phyloP scores from a whole-genome alignment of 2,888 invertebrate species.

The Lasioglossum villosulum region DNA sequence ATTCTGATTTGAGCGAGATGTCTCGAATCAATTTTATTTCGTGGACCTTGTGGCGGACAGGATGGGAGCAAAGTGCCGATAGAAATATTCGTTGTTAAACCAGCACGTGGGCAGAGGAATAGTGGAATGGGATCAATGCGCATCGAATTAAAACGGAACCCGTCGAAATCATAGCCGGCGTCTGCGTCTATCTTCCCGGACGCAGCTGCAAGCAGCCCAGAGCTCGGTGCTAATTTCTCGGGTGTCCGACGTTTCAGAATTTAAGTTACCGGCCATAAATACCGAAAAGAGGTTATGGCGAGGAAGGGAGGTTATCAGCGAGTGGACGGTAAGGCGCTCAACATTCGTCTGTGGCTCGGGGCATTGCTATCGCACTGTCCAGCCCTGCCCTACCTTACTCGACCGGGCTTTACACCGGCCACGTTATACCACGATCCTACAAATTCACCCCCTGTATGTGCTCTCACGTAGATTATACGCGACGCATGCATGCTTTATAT shows the following conservation, averaged over 20 bases:
- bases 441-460: conserved; percentile 54
- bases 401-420: conserved; percentile 60
- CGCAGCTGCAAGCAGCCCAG: conserved; percentile 17
- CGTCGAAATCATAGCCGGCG: conserved; percentile 4
- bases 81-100: conserved; percentile 9
- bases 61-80: neutral
- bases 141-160: conserved; percentile 16
- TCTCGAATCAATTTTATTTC: neutral
- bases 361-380: conserved; percentile 80
- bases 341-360: conserved; percentile 74
- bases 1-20: neutral
- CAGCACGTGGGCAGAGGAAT: neutral
- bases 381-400: conserved; percentile 73
- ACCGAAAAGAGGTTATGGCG: conserved; percentile 66
- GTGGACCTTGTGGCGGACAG: neutral
- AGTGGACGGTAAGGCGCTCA: conserved; percentile 74
- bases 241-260: conserved; percentile 70
- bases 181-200: conserved; percentile 34
- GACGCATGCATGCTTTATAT: conserved; percentile 58
- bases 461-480: conserved; percentile 62
- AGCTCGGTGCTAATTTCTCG: conserved; percentile 67
- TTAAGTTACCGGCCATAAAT: conserved; percentile 77
- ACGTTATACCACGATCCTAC: conserved; percentile 55
- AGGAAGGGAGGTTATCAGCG: conserved; percentile 70
- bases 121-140: neutral